Evolutionary conservation across 2,797 vertebrate genomes (phyloP), one percentile per base, ranked within the genome.

Genomic region (Tamandua tetradactyla): DNA sequence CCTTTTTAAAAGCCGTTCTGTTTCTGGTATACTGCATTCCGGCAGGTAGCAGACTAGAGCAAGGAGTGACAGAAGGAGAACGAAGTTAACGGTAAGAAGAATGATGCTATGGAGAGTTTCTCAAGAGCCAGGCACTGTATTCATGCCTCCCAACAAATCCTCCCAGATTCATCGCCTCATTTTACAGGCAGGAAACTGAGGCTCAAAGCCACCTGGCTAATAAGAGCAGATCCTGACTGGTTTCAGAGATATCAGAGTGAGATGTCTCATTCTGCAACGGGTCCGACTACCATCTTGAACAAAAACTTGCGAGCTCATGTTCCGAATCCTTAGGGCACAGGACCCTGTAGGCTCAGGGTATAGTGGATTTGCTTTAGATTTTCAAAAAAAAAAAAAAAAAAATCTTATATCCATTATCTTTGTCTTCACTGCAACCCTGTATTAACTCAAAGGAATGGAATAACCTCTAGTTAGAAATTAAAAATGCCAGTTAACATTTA

Each of bases 401-500:
- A 11, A 25, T 25, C 68, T 80, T 64, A 37, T 42, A 23, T 12
- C 14, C 20, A 3, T n/a, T 30, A 61, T 27, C 32, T 74, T 83
- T 68, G 12, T 75, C 42, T 68, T 86, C 74, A 49, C 23, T 76
- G 66, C 3, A 44, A 57, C 30, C 30, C 64, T 42, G 11, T 35
- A 5, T 44, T 57, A n/a, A n/a, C n/a, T n/a, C n/a, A n/a, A n/a
- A n/a, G n/a, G n/a, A n/a, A n/a, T n/a, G n/a, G n/a, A n/a, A n/a
- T n/a, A n/a, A n/a, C n/a, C n/a, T n/a, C n/a, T 18, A 3, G 49
- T 69, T 93, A 75, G 91, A 79, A 61, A 87, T 52, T 35, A 44
- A 55, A 82, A 87, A 75, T 84, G 55, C 78, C 35, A 71, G 64
- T 92, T 84, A 80, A 85, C 75, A 49, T 79, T 78, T 87, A 90